Percentiles rank a stretch among this genome's conserved stretches.
Evolutionary conservation across 1,140 invertebrate species (phyloP).

Genomic region (Solen grandis): DNA sequence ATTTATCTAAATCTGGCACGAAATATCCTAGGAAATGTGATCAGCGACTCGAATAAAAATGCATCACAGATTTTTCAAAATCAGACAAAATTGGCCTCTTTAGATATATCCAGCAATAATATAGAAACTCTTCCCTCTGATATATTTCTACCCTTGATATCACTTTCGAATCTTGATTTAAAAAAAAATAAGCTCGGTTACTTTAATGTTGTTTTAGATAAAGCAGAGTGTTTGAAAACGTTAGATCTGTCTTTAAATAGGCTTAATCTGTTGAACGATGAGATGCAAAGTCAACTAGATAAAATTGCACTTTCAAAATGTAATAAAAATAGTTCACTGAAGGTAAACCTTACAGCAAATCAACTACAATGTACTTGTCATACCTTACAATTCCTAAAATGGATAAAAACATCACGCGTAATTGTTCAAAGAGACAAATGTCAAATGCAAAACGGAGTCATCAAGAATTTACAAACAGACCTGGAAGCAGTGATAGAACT

Average conservation of each 20-base stretch:
- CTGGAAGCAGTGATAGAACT: not conserved
- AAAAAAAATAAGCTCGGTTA: not conserved
- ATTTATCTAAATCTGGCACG: not conserved
- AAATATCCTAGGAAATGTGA: not conserved
- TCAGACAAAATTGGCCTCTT: not conserved
- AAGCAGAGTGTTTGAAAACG: not conserved
- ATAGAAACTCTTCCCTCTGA: not conserved
- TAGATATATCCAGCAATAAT: not conserved
- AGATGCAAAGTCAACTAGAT: too few species aligned
- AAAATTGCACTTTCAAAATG: not conserved
- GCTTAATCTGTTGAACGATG: too few species aligned
- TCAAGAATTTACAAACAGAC: not conserved
- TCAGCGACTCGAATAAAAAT: too few species aligned
- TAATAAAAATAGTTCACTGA: not conserved
- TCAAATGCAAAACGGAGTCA: too few species aligned
- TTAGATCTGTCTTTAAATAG: not conserved
- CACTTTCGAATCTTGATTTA: not conserved
- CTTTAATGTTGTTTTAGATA: not conserved
- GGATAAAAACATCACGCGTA: too few species aligned
- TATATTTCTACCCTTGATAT: not conserved
- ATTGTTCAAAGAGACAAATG: too few species aligned
- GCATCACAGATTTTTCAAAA: not conserved
- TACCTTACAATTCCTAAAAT: too few species aligned
- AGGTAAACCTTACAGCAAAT: not conserved
- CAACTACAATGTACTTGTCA: too few species aligned